A percentile compares a stretch with the other conserved stretches of the same genome.
Evolutionary conservation across 2,888 invertebrate species (phyloP).

Genomic region (Drosophila flavopinicola): DNA sequence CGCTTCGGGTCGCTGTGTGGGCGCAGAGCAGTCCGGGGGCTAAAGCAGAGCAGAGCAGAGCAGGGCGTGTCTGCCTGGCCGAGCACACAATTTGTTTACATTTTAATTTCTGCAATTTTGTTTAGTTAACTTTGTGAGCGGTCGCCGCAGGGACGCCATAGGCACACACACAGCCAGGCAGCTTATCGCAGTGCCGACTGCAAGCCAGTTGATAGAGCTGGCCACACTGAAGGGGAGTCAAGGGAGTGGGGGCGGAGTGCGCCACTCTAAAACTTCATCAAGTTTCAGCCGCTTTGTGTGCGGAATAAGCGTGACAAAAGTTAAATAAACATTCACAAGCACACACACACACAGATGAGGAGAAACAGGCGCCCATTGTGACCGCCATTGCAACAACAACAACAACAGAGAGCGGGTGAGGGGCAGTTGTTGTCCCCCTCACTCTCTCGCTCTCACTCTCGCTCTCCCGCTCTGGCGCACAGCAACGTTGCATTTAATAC

Average conservation of each 20-base stretch:
- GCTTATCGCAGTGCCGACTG: conserved; percentile 64
- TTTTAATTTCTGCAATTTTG: conserved; percentile 81
- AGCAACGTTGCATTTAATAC: conserved; percentile 42
- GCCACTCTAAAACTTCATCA: conserved; percentile 71
- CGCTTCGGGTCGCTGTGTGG: conserved; percentile 35
- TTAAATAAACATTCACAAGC: conserved; percentile 53
- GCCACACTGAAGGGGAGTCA: conserved; percentile 23
- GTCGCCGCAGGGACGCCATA: conserved; percentile 58
- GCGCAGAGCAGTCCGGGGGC: conserved; percentile 8
- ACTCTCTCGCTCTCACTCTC: background rate
- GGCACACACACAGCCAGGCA: conserved; percentile 38
- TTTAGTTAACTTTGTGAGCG: conserved; percentile 66
- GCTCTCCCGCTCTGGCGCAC: conserved; percentile 6
- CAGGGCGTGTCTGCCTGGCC: conserved; percentile 44
- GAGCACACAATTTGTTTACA: conserved; percentile 78
- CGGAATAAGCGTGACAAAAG: conserved; percentile 75
- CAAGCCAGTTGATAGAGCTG: conserved; percentile 32
- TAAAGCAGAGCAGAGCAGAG: background rate
- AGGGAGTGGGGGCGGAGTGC: background rate
- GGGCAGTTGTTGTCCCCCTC: conserved; percentile 6
- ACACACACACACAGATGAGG: conserved; percentile 20
- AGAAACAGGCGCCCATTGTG: conserved; percentile 49
- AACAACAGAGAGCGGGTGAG: too few species aligned
- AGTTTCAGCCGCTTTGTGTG: conserved; percentile 46
- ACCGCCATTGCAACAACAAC: conserved; percentile 59